These are phyloP conservation scores for Tursiops truncatus DNA, from an alignment of 2,113 vertebrate species.

Conservation along the genomic window DNA sequence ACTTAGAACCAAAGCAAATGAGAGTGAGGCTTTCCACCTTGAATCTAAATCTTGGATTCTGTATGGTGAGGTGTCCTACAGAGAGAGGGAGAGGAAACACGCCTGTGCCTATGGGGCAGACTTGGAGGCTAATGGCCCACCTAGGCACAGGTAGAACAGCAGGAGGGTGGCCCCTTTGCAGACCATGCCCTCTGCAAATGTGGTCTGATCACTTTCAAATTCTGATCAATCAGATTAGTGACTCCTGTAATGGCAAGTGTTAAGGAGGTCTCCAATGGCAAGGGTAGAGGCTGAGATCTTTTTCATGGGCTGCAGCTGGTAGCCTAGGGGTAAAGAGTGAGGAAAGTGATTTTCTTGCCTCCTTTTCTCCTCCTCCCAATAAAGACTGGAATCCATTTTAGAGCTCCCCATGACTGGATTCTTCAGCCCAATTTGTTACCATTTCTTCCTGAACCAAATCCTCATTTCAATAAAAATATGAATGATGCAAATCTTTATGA, in stretches of 20 bases:
- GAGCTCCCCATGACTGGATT: not conserved
- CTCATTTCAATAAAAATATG: constrained; percentile 1
- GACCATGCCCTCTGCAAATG: not conserved
- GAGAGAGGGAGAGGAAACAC: not conserved
- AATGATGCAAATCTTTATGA: not conserved
- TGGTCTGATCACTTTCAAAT: not conserved
- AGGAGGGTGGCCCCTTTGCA: not conserved
- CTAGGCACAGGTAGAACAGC: not conserved
- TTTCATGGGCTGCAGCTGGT: not conserved
- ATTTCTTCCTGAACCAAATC: not conserved
- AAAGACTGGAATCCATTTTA: not conserved
- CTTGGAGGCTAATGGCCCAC: not conserved
- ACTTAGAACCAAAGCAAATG: not conserved
- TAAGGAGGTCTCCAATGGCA: not conserved
- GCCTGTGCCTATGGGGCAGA: accelerated
- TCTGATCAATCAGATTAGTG: not conserved
- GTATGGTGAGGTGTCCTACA: not conserved
- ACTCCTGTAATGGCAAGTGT: not conserved
- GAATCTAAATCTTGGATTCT: not conserved
- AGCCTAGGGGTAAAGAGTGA: not conserved
- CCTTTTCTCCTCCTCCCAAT: not conserved
- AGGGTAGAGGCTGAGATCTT: not conserved
- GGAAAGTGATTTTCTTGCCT: not conserved
- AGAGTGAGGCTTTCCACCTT: not conserved
- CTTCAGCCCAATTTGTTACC: not conserved